phyloP scores from a whole-genome alignment of 2,888 invertebrate genomes.

The Andrena camellia region DNA sequence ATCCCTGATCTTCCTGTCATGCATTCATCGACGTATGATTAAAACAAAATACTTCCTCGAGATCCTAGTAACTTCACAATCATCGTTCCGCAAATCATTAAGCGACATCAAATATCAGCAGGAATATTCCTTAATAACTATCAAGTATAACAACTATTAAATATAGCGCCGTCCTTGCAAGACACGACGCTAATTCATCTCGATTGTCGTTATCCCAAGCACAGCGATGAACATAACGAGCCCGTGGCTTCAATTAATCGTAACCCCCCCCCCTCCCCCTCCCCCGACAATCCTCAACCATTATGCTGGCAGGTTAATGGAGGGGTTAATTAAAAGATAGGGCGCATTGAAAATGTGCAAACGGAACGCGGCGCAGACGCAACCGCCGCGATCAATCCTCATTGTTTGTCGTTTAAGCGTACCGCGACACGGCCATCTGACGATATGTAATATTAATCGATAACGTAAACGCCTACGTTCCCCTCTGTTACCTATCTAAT shows the following conservation, averaged over 20 bases:
- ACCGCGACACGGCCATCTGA: not conserved
- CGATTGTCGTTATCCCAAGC: not conserved
- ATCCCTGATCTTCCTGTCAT: too few species aligned
- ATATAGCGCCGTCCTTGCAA: not conserved
- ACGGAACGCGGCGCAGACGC: not conserved
- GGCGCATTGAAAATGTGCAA: not conserved
- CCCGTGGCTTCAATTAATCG: constrained; percentile 11
- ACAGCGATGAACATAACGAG: not conserved
- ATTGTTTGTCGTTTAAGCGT: not conserved
- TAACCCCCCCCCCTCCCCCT: not conserved
- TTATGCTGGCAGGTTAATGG: constrained; percentile 5
- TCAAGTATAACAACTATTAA: too few species aligned
- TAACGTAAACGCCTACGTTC: constrained; percentile 25
- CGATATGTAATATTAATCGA: constrained; percentile 9
- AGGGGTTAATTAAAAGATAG: constrained; percentile 13
- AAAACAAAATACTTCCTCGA: too few species aligned
- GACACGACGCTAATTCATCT: not conserved
- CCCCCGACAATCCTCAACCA: not conserved
- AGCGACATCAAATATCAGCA: not conserved
- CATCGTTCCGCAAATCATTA: too few species aligned
- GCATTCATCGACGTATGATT: too few species aligned
- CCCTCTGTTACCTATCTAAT: constrained; percentile 17
- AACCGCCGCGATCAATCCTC: not conserved
- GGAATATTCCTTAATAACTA: not conserved
- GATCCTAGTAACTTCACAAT: too few species aligned